Percentiles rank a stretch among this genome's conserved stretches.
These are phyloP conservation scores for Nasonia vitripennis DNA, from an alignment of 1,140 invertebrate genomes.

Conservation along the genomic window DNA sequence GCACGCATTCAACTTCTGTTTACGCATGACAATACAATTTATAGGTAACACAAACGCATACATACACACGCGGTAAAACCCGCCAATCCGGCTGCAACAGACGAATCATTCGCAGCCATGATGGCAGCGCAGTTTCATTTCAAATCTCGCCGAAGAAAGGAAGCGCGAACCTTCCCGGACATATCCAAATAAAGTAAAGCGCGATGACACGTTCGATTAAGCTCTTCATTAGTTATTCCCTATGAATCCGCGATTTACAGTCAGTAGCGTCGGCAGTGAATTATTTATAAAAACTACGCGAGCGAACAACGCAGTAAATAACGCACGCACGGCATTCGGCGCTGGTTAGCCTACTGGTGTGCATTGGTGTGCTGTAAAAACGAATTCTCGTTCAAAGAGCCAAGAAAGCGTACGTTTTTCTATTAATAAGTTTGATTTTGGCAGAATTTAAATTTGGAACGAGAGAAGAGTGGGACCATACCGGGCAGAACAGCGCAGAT, in stretches of 20 bases:
- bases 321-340: neutral
- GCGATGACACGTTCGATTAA: neutral
- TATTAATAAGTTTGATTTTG: constrained; percentile 31
- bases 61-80: no score
- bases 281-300: neutral
- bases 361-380: neutral
- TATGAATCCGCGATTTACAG: neutral
- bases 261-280: neutral
- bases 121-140: constrained; percentile 33
- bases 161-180: neutral
- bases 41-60: no score
- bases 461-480: neutral
- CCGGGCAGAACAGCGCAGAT: neutral
- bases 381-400: neutral
- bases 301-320: neutral
- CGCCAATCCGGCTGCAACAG: no score
- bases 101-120: neutral
- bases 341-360: no score
- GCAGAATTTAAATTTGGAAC: constrained; percentile 35
- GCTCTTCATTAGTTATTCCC: neutral
- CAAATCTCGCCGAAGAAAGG: constrained; percentile 24
- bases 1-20: no score
- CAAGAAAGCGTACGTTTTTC: neutral
- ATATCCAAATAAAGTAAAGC: constrained; percentile 4
- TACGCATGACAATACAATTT: no score